Evolutionary conservation across 2,113 vertebrate species (phyloP), one percentile per base, ranked within the genome.

Genomic region (Pholis gunnellus): DNA sequence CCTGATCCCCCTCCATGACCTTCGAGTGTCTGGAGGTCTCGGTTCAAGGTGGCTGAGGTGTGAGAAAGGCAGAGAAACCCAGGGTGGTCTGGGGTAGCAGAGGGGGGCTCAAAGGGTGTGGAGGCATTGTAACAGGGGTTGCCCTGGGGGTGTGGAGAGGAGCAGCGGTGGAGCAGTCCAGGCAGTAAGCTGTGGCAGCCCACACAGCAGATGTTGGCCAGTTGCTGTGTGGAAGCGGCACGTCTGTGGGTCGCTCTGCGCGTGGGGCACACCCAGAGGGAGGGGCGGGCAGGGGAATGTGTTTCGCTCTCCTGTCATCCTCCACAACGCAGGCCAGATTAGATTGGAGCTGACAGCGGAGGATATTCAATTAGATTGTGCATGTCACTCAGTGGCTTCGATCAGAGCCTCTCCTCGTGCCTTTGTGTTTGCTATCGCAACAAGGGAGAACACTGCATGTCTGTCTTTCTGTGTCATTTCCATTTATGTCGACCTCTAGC

Each of bases 331-430:
- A 79, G 91, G 83, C 89, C 91, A 93, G 93, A 95, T 93, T 94
- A 96, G 93, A 96, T 95, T 95, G 92, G 88, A 95, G 94, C 92
- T 95, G 95, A 95, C 93, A 94, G 95, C 93, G 72, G 92, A 93
- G 94, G 94, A 94, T 95, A 94, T 96, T 96, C 93, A 94, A 95
- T 95, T 95, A 95, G 92, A 94, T 93, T 93, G 92, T 93, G 93
- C 94, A 93, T 94, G 94, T 95, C 94, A 94, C 92, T 95, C 94
- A 94, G 87, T 92, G 93, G 91, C 91, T 94, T 93, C 90, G 84
- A 95, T 95, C 94, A 87, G 88, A 94, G 89, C 91, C 85, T 80
- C 89, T 86, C 86, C 87, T 84, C 73, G 22, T 82, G 86, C 90
- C 90, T 94, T 90, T 94, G 92, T 91, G 90, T 91, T 93, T 84